Evolutionary conservation across 2,797 vertebrate genomes (phyloP).

Genomic region (Danio choprae): DNA sequence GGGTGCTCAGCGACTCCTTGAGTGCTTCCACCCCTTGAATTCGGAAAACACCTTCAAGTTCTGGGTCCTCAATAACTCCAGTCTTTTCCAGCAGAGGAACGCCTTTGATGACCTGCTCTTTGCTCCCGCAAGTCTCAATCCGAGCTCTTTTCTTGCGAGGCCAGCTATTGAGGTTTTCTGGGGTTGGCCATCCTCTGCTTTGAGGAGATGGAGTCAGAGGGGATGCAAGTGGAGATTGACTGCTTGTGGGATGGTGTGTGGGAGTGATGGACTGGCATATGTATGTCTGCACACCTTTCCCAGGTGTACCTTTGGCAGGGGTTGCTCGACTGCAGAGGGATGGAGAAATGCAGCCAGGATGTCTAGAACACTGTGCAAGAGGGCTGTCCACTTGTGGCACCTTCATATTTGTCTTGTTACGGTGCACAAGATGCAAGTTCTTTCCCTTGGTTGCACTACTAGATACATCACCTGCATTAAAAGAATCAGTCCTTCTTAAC

Average conservation of each 20-base stretch:
- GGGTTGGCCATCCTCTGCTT: constrained; percentile 82
- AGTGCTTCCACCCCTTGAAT: constrained; percentile 79
- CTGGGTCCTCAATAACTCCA: constrained; percentile 80
- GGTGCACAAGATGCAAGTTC: constrained; percentile 54
- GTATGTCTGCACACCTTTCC: constrained; percentile 87
- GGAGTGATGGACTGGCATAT: constrained; percentile 96
- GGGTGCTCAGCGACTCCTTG: constrained; percentile 64
- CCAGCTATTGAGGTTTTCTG: constrained; percentile 92
- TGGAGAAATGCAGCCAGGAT: constrained; percentile 81
- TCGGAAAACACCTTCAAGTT: constrained; percentile 86
- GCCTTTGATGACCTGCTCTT: constrained; percentile 62
- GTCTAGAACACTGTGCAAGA: constrained; percentile 72
- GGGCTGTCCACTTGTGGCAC: constrained; percentile 69
- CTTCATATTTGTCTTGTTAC: constrained; percentile 54
- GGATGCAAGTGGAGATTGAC: constrained; percentile 76
- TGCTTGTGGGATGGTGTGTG: constrained; percentile 75
- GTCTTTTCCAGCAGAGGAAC: constrained; percentile 57
- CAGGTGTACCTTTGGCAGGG: constrained; percentile 83
- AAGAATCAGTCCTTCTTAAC: constrained; percentile 83
- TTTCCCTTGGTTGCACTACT: constrained; percentile 58
- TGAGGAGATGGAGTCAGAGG: constrained; percentile 89
- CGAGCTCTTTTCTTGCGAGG: constrained; percentile 89
- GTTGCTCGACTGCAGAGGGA: constrained; percentile 80
- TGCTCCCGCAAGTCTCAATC: constrained; percentile 59
- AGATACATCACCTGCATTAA: constrained; percentile 59